phyloP scores from a whole-genome alignment of 2,888 invertebrate genomes.

The Drosophila kanekoi region DNA sequence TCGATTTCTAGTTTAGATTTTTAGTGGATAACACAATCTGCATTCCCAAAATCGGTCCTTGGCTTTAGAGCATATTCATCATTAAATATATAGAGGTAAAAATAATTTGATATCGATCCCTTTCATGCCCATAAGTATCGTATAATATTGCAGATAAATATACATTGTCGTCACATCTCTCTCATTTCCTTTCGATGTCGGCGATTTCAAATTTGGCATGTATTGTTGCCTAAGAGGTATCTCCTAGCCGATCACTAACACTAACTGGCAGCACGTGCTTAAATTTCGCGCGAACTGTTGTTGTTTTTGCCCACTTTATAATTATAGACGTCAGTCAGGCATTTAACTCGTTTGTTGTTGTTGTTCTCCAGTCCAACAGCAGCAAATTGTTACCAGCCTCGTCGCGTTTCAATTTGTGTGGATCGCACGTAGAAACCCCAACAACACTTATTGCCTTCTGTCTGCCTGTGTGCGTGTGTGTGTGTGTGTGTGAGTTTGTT shows the following conservation, averaged over 20 bases:
- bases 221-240: not conserved
- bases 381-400: conserved; percentile 62
- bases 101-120: too few species aligned
- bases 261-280: conserved; percentile 56
- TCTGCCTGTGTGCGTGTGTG: conserved; percentile 2
- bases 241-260: not conserved
- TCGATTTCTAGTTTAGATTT: not conserved
- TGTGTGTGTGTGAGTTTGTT: conserved; percentile 22
- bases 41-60: too few species aligned
- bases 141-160: too few species aligned
- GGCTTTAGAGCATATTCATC: too few species aligned
- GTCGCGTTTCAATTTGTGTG: conserved; percentile 73
- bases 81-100: too few species aligned
- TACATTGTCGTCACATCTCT: too few species aligned
- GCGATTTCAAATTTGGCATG: too few species aligned
- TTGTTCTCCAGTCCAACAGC: conserved; percentile 27
- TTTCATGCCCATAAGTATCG: too few species aligned
- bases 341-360: conserved; percentile 73
- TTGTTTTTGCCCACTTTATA: conserved; percentile 70
- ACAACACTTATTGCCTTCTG: conserved; percentile 35
- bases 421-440: conserved; percentile 58
- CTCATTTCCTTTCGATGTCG: too few species aligned
- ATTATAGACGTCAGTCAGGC: conserved; percentile 81
- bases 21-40: too few species aligned
- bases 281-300: conserved; percentile 60